phyloP scores from a whole-genome alignment of 2,113 vertebrate genomes.

The Nipponia nippon region DNA sequence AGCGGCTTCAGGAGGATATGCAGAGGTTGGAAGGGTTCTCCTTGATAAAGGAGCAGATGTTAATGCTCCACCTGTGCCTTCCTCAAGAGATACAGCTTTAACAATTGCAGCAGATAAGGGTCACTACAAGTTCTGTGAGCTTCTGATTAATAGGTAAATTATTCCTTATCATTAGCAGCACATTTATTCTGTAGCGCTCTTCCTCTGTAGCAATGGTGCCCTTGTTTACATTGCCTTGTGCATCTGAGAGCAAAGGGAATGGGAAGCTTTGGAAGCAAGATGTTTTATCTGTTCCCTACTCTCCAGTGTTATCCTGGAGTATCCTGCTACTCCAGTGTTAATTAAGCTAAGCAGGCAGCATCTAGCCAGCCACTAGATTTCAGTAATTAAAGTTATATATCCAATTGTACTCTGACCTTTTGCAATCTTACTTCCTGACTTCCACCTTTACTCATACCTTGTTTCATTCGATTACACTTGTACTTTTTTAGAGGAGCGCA shows the following conservation, averaged over 20 bases:
- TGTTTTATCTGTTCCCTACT: background rate
- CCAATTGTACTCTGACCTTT: background rate
- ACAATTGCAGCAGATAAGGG: conserved; percentile 99
- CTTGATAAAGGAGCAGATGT: conserved; percentile 98
- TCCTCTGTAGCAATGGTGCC: background rate
- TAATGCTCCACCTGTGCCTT: conserved; percentile 96
- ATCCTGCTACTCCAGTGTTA: background rate
- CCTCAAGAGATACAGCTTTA: conserved; percentile 95
- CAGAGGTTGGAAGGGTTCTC: conserved; percentile 96
- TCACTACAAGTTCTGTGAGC: conserved; percentile 99
- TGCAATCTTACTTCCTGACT: background rate
- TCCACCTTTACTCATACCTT: background rate
- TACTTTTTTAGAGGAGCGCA: conserved; percentile 84
- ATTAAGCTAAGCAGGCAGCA: background rate
- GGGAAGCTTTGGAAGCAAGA: background rate
- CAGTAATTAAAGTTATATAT: background rate
- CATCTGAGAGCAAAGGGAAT: background rate
- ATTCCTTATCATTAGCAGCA: background rate
- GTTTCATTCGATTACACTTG: background rate
- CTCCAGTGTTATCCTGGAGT: background rate
- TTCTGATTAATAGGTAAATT: conserved; percentile 90
- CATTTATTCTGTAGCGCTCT: background rate
- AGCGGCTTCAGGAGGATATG: conserved; percentile 96
- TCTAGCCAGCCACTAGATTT: background rate
- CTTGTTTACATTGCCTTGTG: background rate